Evolutionary conservation across 2,888 invertebrate species (phyloP), one percentile per base, ranked within the genome.

Genomic region (Plebejus anna): DNA sequence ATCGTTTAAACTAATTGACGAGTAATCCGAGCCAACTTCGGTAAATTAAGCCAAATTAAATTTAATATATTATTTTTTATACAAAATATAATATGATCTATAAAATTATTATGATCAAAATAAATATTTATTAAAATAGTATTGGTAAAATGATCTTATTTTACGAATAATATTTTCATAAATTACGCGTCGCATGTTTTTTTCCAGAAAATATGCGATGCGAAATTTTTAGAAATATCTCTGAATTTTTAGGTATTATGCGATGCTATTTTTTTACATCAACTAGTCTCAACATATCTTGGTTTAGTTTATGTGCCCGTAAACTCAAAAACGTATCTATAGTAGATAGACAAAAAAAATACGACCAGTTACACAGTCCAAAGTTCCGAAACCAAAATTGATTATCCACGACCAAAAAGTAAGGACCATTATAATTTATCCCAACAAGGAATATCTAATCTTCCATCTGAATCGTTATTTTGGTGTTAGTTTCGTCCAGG

Each of bases 371-470:
- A 36, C 66, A 66, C 22, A 66, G 66, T 66, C 66, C 32, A 66
- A 66, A 66, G 66, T 66, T 32, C 32, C n/a, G n/a, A 32, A 36
- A 36, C 32, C 13, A 32, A 32, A 66, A 66, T 66, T 28, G 51
- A 73, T 73, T 51, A 32, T 73, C 13, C 36, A 36, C 66, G 32
- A 66, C 66, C 13, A 55, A 71, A 71, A 71, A 9, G 71, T 66
- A 13, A 66, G 66, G 22, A 55, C 51, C 73, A 73, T 28, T 73
- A 73, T 73, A 66, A 66, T 73, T 51, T 55, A 51, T 73, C 73
- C 73, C 55, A 73, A 42, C 72, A 42, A 71, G 71, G 7, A 70
- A 55, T 32, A 72, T 73, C 73, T 73, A 51, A 73, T 73, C 73
- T 73, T 13, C 9, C 6, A 73, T 73, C 73, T 51, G 28, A n/a